Evolutionary conservation across 2,888 invertebrate species (phyloP), one percentile per base, ranked within the genome.

Genomic region (Elmis aenea): DNA sequence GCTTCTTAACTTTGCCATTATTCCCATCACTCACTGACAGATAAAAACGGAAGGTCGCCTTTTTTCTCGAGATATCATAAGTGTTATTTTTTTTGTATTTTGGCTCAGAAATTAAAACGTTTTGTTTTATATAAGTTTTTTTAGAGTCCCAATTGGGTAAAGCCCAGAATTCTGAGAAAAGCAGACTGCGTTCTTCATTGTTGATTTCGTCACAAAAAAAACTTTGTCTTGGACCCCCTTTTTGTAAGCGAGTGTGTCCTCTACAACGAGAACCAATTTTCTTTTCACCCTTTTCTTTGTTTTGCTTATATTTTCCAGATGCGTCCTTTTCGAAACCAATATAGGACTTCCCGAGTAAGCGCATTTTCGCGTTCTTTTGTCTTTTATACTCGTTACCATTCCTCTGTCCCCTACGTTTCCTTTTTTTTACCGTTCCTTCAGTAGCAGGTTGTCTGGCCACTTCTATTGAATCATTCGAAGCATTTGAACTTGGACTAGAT

Each of bases 301-400:
- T 29, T 29, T 29, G 29, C 9, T 29, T 29, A 21, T 29, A 29
- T 9, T 29, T 18, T 12, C 29, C 29, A 6, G 29, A 29, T 3
- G 20, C 21, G 5, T 29, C 29, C 13, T 29, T 29, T 21, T 18
- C 11, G 10, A 29, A 29, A 20, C 29, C 29, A 5, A 29, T 21
- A 21, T 29, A 29, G 8, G 18, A 20, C 21, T 29, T 3, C 18
- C 29, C 29, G 3, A 29, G 11, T 20, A 29, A 3, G 8, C 29
- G 18, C 20, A 11, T 12, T 10, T 18, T 11, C 4, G 2, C 4
- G 11, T 29, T 29, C 21, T 29, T 29, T 18, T 18, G 20, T 10
- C 29, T 18, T 13, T 29, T 29, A 3, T 11, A 29, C 11, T 29
- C 21, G 3, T 11, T 20, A 12, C 5, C 2, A 21, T 29, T 16